Evolutionary conservation across 2,888 invertebrate species (phyloP).

Genomic region (Parasteatoda lunata): DNA sequence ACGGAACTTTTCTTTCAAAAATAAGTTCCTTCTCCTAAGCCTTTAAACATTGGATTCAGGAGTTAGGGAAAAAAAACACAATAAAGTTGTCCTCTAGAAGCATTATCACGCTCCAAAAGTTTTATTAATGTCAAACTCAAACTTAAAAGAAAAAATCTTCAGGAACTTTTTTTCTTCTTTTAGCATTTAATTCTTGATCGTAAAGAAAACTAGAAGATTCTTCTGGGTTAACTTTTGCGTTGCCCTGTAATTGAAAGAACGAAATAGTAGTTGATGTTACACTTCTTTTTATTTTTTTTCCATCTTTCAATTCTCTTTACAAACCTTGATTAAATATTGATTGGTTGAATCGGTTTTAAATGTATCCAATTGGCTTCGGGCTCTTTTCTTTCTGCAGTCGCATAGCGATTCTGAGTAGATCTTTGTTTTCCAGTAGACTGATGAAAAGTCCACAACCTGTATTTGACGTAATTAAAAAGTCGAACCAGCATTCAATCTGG

Average conservation of each 20-base stretch:
- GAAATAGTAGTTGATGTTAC: not conserved
- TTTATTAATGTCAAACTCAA: conserved; percentile 55
- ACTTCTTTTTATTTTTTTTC: conserved; percentile 1
- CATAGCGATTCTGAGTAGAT: not conserved
- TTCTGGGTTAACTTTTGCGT: not conserved
- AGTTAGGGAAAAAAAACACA: not conserved
- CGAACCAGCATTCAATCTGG: no score
- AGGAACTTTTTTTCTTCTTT: conserved; percentile 16
- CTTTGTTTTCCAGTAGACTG: no score
- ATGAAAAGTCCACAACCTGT: no score
- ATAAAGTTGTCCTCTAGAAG: conserved; percentile 17
- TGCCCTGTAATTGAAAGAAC: conserved; percentile 7
- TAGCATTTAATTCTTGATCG: conserved; percentile 38
- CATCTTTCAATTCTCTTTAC: not conserved
- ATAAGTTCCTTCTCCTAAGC: not conserved
- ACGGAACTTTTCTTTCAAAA: not conserved
- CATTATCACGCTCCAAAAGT: conserved; percentile 47
- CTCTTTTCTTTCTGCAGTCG: not conserved
- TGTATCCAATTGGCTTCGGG: conserved; percentile 8
- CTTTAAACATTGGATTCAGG: not conserved
- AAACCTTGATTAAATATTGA: conserved; percentile 51
- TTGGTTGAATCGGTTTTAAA: conserved; percentile 40
- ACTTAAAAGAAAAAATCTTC: conserved; percentile 19
- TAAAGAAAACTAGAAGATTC: conserved; percentile 1
- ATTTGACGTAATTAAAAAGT: no score